phyloP scores from a whole-genome alignment of 2,888 invertebrate genomes.

The Drosophila anomelani region DNA sequence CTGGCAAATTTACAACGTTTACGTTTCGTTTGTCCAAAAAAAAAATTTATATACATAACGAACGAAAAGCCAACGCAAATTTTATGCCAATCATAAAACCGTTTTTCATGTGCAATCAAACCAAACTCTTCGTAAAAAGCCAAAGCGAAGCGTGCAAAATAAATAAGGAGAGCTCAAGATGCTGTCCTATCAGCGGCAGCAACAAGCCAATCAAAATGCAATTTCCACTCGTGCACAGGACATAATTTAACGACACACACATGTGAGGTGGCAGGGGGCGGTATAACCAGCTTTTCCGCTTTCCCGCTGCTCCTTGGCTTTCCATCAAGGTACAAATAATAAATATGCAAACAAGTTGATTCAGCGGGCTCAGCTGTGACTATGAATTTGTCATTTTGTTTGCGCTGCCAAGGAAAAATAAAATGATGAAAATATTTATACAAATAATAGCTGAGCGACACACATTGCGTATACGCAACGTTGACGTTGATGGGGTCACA shows the following conservation, averaged over 20 bases:
- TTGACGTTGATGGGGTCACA: constrained; percentile 36
- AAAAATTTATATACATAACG: neutral
- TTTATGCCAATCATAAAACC: constrained; percentile 47
- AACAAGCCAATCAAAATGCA: constrained; percentile 76
- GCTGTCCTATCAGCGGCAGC: constrained; percentile 67
- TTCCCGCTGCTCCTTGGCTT: neutral
- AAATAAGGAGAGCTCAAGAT: constrained; percentile 33
- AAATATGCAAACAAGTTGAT: constrained; percentile 77
- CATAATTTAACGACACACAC: constrained; percentile 61
- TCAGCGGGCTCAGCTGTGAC: constrained; percentile 54
- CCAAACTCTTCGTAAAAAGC: constrained; percentile 42
- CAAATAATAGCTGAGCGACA: constrained; percentile 41
- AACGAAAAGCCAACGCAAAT: constrained; percentile 40
- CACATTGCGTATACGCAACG: constrained; percentile 69
- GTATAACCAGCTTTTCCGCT: constrained; percentile 4
- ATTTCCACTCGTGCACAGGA: constrained; percentile 65
- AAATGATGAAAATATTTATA: constrained; percentile 44
- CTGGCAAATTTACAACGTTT: constrained; percentile 40
- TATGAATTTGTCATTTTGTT: constrained; percentile 75
- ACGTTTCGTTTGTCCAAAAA: constrained; percentile 61
- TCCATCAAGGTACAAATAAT: constrained; percentile 59
- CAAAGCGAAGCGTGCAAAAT: constrained; percentile 3
- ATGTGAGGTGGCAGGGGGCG: neutral
- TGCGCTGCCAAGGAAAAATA: neutral
- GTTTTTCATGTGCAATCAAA: constrained; percentile 57